Evolutionary conservation across 2,113 vertebrate genomes (phyloP).

Genomic region (Bagarius yarrelli): DNA sequence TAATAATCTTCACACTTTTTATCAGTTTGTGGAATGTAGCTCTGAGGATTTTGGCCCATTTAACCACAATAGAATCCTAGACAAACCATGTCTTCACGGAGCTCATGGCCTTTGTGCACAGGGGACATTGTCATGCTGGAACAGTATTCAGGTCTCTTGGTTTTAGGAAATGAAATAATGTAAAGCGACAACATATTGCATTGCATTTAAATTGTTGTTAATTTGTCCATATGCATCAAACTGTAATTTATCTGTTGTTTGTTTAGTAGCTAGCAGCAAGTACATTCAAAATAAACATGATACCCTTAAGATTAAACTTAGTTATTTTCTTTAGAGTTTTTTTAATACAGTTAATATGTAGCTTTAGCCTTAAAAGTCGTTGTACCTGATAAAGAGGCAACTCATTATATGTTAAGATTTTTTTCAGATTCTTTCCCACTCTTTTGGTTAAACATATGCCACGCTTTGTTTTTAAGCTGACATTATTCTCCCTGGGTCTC

Average conservation of each 20-base stretch:
- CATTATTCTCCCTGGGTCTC: not conserved
- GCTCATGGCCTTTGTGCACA: too few species aligned
- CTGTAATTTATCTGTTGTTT: not conserved
- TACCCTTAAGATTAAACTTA: not conserved
- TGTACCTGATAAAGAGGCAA: not conserved
- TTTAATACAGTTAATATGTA: not conserved
- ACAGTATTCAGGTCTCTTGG: too few species aligned
- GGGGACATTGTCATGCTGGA: too few species aligned
- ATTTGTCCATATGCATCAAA: not conserved
- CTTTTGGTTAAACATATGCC: not conserved
- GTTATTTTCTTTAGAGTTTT: not conserved
- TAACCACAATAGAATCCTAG: too few species aligned
- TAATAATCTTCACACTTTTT: too few species aligned
- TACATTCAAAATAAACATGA: not conserved
- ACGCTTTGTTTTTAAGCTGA: not conserved
- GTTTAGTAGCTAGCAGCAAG: too few species aligned
- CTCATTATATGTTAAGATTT: not conserved
- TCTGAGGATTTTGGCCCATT: too few species aligned
- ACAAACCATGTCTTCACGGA: too few species aligned
- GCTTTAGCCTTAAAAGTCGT: not conserved
- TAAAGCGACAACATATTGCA: too few species aligned
- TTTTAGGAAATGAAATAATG: too few species aligned
- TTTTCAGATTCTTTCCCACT: not conserved
- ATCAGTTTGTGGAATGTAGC: too few species aligned
- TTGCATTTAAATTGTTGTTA: not conserved